phyloP scores from a whole-genome alignment of 2,113 vertebrate genomes.

The Cyphomyrus plagiostoma region DNA sequence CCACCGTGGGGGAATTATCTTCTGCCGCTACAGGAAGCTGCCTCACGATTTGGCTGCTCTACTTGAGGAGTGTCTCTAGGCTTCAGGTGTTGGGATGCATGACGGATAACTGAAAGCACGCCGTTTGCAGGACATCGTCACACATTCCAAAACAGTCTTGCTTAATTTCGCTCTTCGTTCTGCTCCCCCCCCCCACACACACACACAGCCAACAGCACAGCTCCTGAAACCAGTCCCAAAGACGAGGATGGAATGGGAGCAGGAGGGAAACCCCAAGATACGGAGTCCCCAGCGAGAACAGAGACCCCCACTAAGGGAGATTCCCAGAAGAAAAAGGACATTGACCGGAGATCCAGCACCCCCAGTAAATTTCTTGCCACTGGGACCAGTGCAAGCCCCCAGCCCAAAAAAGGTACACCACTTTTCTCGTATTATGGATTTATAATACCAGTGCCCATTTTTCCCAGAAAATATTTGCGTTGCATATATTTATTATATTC shows the following conservation, averaged over 20 bases:
- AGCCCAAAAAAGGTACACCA: conserved; percentile 41
- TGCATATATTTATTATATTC: neutral
- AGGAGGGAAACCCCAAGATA: conserved; percentile 28
- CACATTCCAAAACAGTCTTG: neutral
- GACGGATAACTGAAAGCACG: neutral
- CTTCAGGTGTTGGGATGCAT: neutral
- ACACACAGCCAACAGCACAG: conserved; percentile 37
- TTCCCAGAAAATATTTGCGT: neutral
- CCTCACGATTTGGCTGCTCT: neutral
- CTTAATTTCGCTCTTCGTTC: neutral
- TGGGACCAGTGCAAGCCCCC: conserved; percentile 38
- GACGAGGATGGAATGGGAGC: conserved; percentile 48
- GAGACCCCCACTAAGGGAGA: conserved; percentile 44
- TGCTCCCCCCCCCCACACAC: neutral
- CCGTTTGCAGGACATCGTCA: neutral
- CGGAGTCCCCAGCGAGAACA: conserved; percentile 30
- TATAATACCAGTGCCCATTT: neutral
- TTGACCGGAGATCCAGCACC: conserved; percentile 35
- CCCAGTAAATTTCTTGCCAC: conserved; percentile 41
- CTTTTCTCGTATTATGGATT: neutral
- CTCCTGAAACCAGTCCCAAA: conserved; percentile 31
- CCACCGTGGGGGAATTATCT: neutral
- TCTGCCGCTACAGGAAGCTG: neutral
- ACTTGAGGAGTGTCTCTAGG: neutral
- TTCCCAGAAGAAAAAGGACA: conserved; percentile 21